phyloP scores from a whole-genome alignment of 2,113 vertebrate genomes.

The Ptilonorhynchus violaceus region DNA sequence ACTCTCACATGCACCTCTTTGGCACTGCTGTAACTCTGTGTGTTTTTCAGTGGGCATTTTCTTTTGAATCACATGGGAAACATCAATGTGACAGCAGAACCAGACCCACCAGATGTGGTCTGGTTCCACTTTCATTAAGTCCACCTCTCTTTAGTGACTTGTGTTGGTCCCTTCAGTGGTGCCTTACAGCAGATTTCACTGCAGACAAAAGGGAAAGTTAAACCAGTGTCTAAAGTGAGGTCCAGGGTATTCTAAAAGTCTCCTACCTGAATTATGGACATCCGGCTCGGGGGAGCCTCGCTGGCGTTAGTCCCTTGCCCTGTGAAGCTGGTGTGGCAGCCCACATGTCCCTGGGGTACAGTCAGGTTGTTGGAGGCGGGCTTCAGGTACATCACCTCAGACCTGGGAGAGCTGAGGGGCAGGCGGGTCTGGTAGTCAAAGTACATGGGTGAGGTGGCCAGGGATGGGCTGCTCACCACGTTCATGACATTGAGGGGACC shows the following conservation, averaged over 20 bases:
- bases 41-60: background rate
- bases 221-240: constrained; percentile 45
- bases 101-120: background rate
- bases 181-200: constrained; percentile 34
- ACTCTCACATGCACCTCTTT: background rate
- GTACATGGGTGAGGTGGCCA: constrained; percentile 99
- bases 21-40: background rate
- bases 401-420: constrained; percentile 98
- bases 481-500: constrained; percentile 99
- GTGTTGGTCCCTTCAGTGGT: background rate
- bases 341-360: constrained; percentile 96
- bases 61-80: background rate
- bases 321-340: constrained; percentile 98
- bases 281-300: constrained; percentile 95
- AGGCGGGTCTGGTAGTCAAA: constrained; percentile 99
- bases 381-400: constrained; percentile 99
- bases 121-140: background rate
- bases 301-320: constrained; percentile 93
- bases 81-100: background rate
- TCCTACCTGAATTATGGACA: constrained; percentile 99
- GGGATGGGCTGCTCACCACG: constrained; percentile 98
- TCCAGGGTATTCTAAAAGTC: constrained; percentile 74
- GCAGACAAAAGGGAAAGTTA: constrained; percentile 49
- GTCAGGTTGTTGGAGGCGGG: constrained; percentile 97
- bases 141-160: background rate